Base-by-base conservation (phyloP, 2,113 vertebrate genomes). In the Silurus meridionalis region DNA sequence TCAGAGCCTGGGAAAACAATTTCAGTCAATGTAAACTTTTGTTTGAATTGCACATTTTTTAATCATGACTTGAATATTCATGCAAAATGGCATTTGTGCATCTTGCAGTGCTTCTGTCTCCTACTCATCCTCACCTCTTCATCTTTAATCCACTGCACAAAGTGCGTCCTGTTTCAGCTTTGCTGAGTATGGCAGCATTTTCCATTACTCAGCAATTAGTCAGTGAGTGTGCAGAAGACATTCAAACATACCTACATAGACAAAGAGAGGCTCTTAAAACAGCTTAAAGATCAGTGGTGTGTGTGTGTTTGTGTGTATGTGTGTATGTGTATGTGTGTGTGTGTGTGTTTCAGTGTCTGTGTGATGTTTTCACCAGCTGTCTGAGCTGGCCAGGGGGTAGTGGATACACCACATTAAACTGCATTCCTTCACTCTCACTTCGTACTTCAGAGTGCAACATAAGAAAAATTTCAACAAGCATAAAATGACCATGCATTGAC, bases 291-390 rank as follows among this genome's bases (percentile, higher is more conserved):
- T 71, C 67, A 48, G 7, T 46, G 3, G 48, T 60, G 14, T 37
- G 25, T 46, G 53, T 60, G 78, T 80, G 55, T 53, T 50, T 77
- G 72, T 75, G 48, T 52, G 72, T 50, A 17, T 53, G n/a, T 55
- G 75, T 58, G 28, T 60, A 55, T 80, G n/a, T 66, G 64, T 66
- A 28, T 21, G 71, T 11, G 7, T 48, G 37, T 25, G 11, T 72
- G 37, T 21, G 19, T 63, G 6, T 63, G 61, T 63, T 19, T 10
- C 7, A 8, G 61, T n/a, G 7, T 23, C 69, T 84, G 48, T 87
- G 74, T 93, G 89, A 94, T 93, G 89, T 90, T 89, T 93, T 92
- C 87, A 63, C 77, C 92, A 94, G 93, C 93, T 93, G 93, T 93
- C 89, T 90, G 75, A 89, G 61, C 77, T 10, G 72, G 67, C 85